Base-by-base conservation (phyloP, 2,888 invertebrate genomes). In the Elaeidobius kamerunicus region DNA sequence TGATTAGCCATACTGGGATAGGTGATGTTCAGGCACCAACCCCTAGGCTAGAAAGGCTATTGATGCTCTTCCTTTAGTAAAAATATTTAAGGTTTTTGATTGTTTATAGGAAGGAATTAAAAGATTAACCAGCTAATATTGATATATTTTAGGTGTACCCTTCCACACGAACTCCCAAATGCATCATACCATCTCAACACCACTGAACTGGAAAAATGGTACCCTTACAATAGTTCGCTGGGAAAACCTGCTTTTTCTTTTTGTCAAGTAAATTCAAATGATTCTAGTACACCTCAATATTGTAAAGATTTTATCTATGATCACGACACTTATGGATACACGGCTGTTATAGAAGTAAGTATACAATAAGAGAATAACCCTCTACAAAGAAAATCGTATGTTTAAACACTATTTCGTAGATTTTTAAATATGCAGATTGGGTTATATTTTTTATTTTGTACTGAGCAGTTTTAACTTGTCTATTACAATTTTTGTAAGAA, bases 231-330 rank as follows among this genome's bases (percentile, higher is more conserved):
- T 59, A 14, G 60, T 1, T 65, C 73, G 32, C 70, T 71, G 1
- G 34, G 36, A 15, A 30, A 11, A 30, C 30, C 11, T n/a, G n/a
- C n/a, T 6, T 76, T 70, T 65, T 78, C 81, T 4, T 74, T 75
- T 18, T 86, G 86, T 65, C 61, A 65, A 20, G 73, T 77, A 57
- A 73, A 75, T 34, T 70, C 77, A 59, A 67, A 76, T 9, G 71
- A 75, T 55, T n/a, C 38, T 15, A 38, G 32, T 4, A 11, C 9
- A 34, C 67, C 67, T 6, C 61, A 72, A 11, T 34, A 60, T 14
- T 86, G 86, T 66, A 69, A 76, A 28, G 62, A 71, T 34, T 85
- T 77, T 66, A 75, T 86, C 17, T 86, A 80, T 67, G 82, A 86
- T 65, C 73, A 71, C 51, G 75, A 76, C 35, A 76, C 74, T 57